Evolutionary conservation across 2,888 invertebrate genomes (phyloP), one percentile per base, ranked within the genome.

Genomic region (Mythimna ferrago): DNA sequence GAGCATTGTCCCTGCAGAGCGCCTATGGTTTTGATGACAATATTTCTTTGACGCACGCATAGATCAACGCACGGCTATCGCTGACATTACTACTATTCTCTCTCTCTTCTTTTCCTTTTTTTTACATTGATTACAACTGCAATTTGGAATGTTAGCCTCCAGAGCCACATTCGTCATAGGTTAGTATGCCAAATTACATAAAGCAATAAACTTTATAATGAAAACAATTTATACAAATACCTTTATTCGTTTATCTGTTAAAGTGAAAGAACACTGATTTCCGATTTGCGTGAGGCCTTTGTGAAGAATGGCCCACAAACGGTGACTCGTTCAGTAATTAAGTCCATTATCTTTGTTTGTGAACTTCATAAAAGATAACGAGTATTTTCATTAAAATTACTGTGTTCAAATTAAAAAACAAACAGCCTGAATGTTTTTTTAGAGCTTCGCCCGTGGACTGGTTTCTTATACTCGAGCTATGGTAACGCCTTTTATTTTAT

Each of bases 301-400:
- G 66, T 63, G 11, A 63, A 63, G n/a, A n/a, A 44, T 53, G 44
- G 19, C 11, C 11, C 7, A 54, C 66, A 48, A 57, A 63, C 57
- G 16, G 35, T 35, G 2, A 63, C 26, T 53, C 53, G 6, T 64
- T 9, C 19, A 64, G 48, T 44, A 81, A 65, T 76, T 58, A 64
- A 48, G 38, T 64, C 81, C 19, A 65, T 65, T 75, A 76, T 32
- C 48, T 11, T 21, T 76, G 6, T 32, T 38, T 75, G 26, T 6
- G 19, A 58, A 75, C 2, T 63, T 60, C 64, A 75, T 81, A 75
- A 38, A 19, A 64, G 38, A 65, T 65, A 53, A 80, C 19, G 9
- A 58, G 44, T 21, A n/a, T 75, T 48, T 38, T 53, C 6, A 62
- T 21, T 6, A 11, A 35, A 10, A 58, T 41, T 53, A 32, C 79